These are phyloP conservation scores for Apodemia duryi DNA, from an alignment of 2,888 invertebrate genomes.

Conservation along the genomic window DNA sequence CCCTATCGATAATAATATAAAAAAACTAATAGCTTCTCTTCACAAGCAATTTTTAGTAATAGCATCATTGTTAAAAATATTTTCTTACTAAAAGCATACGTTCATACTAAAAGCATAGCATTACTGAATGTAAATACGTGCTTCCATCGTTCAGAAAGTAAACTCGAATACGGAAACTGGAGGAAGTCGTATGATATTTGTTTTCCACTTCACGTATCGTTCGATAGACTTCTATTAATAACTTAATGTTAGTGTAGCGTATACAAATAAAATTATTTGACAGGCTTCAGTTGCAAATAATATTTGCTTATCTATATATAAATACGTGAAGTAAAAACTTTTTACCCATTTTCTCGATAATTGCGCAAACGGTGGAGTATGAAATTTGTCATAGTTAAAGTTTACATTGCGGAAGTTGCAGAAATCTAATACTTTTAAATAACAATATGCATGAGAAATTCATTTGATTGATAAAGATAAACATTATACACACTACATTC, in stretches of 20 bases:
- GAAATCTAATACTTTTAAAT: no score
- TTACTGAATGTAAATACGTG: conserved; percentile 1
- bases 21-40: no score
- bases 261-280: neutral
- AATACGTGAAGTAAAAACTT: no score
- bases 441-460: no score
- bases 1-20: no score
- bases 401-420: no score
- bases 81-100: neutral
- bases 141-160: neutral
- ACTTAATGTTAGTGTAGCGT: neutral
- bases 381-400: no score
- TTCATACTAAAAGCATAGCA: neutral
- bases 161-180: neutral
- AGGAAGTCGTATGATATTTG: conserved; percentile 3
- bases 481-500: no score
- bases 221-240: neutral
- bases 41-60: neutral
- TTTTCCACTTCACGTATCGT: conserved; percentile 1
- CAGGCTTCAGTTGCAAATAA: neutral
- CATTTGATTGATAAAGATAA: no score
- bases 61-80: neutral
- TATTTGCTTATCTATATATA: no score
- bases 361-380: no score
- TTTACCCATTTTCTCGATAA: no score